These are phyloP conservation scores for Grantiella picta DNA, from an alignment of 2,113 vertebrate species.

Conservation along the genomic window DNA sequence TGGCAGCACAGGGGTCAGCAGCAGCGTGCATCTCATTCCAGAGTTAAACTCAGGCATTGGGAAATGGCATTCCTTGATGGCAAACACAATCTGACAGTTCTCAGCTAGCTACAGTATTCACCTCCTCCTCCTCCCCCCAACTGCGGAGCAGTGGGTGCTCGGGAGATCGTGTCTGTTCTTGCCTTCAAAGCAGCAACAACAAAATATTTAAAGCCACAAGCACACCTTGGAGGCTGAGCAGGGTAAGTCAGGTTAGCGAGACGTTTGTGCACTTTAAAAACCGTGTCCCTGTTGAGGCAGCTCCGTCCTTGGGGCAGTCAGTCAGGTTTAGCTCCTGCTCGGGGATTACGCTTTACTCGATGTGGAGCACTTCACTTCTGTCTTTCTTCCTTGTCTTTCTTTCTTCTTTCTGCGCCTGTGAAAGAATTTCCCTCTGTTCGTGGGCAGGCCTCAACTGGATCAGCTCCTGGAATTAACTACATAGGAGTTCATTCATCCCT, in stretches of 20 bases:
- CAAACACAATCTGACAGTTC: slow-evolving; percentile 68
- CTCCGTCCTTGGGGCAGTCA: not conserved
- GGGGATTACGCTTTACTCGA: not conserved
- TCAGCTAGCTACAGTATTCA: slow-evolving; percentile 42
- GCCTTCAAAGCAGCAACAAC: slow-evolving; percentile 47
- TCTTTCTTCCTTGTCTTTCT: not conserved
- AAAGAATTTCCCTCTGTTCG: slow-evolving; percentile 16
- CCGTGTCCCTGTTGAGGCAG: not conserved
- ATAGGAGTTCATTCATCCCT: slow-evolving; percentile 7
- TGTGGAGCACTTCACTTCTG: not conserved
- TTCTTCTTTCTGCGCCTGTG: not conserved
- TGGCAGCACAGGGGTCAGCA: slow-evolving; percentile 57
- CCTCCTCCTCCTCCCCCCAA: slow-evolving; percentile 27
- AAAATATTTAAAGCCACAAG: slow-evolving; percentile 56
- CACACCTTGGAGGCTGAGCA: slow-evolving; percentile 31
- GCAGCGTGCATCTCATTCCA: slow-evolving; percentile 58
- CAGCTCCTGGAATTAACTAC: slow-evolving; percentile 21
- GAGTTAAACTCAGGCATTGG: slow-evolving; percentile 55
- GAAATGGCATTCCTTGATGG: slow-evolving; percentile 68
- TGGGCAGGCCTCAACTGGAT: slow-evolving; percentile 57
- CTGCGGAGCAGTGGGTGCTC: not conserved
- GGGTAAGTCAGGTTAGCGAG: not conserved
- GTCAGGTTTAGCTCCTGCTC: not conserved
- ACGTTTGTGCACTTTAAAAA: not conserved
- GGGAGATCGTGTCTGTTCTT: slow-evolving; percentile 55